phyloP scores from a whole-genome alignment of 2,888 invertebrate genomes.

The Girardia tigrina region DNA sequence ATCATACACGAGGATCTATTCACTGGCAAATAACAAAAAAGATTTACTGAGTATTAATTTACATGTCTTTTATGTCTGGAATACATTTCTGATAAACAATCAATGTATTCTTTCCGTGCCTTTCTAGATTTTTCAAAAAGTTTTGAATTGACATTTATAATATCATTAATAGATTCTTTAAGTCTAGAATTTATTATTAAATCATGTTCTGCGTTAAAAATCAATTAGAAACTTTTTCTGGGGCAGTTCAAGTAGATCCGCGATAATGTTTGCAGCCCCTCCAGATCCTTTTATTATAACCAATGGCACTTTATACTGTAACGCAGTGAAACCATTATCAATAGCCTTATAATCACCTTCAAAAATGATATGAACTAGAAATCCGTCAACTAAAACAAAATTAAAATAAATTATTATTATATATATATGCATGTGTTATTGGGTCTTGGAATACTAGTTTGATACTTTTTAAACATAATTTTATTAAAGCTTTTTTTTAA shows the following conservation, averaged over 20 bases:
- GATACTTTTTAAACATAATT: too few relatives aligned
- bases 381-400: neutral
- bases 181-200: neutral
- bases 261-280: neutral
- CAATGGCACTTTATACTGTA: neutral
- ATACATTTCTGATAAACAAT: neutral
- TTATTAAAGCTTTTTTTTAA: too few relatives aligned
- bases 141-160: neutral
- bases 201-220: neutral
- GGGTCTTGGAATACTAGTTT: too few relatives aligned
- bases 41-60: neutral
- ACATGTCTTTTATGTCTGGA: neutral
- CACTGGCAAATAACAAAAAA: neutral
- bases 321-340: neutral
- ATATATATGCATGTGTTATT: too few relatives aligned
- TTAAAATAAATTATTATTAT: too few relatives aligned
- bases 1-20: constrained; percentile 14
- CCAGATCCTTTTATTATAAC: constrained; percentile 21
- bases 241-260: neutral
- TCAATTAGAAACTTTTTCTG: neutral
- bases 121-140: neutral
- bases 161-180: neutral
- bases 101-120: neutral
- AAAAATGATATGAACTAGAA: constrained; percentile 5
- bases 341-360: constrained; percentile 7